Evolutionary conservation across 2,113 vertebrate species (phyloP), one percentile per base, ranked within the genome.

Genomic region (Elanoides forficatus): DNA sequence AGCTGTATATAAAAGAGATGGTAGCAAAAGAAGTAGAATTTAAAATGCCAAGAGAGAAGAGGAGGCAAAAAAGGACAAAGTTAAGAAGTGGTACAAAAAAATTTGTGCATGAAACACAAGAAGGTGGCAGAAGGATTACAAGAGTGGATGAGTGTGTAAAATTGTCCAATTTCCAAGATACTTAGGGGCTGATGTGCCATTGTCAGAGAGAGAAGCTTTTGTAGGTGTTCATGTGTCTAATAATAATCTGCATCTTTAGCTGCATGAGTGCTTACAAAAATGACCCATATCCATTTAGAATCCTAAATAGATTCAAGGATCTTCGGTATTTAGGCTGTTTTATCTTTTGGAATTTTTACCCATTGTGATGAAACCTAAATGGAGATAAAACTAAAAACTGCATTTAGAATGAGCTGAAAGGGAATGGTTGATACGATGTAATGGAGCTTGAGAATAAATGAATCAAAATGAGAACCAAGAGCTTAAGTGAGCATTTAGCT

Each of bases 381-480:
- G 86, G 88, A 75, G 60, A 76, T 91, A 85, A 96, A 95, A 94
- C 68, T 84, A 79, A 89, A 95, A 85, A 53, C 56, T 91, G 56
- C 73, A 20, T 92, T 95, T 92, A 87, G 73, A 93, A 91, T 58
- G 50, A 30, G 34, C 58, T 95, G 81, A 91, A 95, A 95, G 66
- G 20, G 47, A 90, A 83, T 88, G 67, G 76, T 63, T 95, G 56
- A 81, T 95, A 87, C 0, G 8, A 70, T 85, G 94, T 92, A 97
- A 97, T 94, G 86, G 73, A 95, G 86, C 86, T 92, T 95, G 91
- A 75, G 84, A 96, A 96, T 93, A 97, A 92, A 92, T 95, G 91
- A 95, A 96, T 97, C 65, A 60, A 95, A 97, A 97, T 94, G 95
- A 97, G 93, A 95, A 91, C 34, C 17, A 72, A 36, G n/a, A 62